Evolutionary conservation across 2,888 invertebrate genomes (phyloP).

Genomic region (Poecilobothrus nobilitatus): DNA sequence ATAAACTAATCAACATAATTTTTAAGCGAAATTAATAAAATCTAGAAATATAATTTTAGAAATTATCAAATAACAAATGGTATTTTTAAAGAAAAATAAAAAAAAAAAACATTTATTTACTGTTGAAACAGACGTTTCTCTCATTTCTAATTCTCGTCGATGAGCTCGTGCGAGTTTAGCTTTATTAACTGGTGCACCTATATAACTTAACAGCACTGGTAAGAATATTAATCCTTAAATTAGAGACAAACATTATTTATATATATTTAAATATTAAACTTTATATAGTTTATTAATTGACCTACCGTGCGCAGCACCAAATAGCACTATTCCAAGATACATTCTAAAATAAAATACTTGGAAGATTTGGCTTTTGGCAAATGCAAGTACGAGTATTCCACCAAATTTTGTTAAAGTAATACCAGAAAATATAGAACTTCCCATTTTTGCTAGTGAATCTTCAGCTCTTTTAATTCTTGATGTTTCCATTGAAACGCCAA

Average conservation of each 20-base stretch:
- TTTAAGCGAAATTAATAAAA: no score
- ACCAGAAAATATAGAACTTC: constrained; percentile 91
- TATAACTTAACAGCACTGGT: constrained; percentile 93
- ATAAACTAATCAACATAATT: neutral
- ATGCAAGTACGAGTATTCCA: constrained; percentile 91
- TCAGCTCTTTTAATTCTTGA: constrained; percentile 68
- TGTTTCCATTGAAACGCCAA: constrained; percentile 67
- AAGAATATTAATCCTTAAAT: constrained; percentile 73
- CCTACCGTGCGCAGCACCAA: constrained; percentile 83
- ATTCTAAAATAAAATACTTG: constrained; percentile 92
- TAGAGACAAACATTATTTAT: neutral
- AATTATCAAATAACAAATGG: neutral
- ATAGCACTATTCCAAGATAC: constrained; percentile 94
- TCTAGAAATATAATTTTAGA: no score
- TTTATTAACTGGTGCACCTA: constrained; percentile 77
- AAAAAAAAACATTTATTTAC: constrained; percentile 48
- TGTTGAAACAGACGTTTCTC: constrained; percentile 72
- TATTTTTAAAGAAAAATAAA: neutral
- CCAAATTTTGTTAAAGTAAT: constrained; percentile 97
- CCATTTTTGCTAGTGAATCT: constrained; percentile 82
- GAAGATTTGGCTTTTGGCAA: constrained; percentile 97
- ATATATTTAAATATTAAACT: neutral
- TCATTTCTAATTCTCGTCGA: constrained; percentile 62
- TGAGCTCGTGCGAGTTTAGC: constrained; percentile 70
- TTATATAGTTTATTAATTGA: no score